Evolutionary conservation across 2,797 vertebrate species (phyloP), one percentile per base, ranked within the genome.

Genomic region (Toxotes lorentzi): DNA sequence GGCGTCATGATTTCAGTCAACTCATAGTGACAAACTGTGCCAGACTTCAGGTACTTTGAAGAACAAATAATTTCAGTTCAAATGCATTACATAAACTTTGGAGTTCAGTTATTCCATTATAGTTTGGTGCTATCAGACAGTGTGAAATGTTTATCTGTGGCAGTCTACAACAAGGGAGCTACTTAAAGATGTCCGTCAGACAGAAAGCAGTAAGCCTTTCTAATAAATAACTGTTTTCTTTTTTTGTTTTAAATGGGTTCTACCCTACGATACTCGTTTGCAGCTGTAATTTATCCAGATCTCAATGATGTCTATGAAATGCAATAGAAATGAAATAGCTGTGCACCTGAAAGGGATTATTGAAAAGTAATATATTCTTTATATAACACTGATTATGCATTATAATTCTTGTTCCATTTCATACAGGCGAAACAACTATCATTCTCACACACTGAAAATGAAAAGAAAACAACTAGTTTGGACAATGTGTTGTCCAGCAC

Each of bases 31-130:
- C 66, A 74, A 78, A 71, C 19, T 50, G 17, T 50, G 58, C 30
- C 24, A 47, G 23, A 35, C 38, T 57, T 78, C 23, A 56, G 53
- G 16, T 30, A 7, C 70, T 81, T 53, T 57, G 51, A 47, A 24
- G 63, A 64, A 41, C 59, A 79, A 71, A 68, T 30, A 1, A 58
- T 30, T 14, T 32, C 40, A 64, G 48, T 19, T 77, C 40, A 70
- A 45, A 70, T 38, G 61, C 41, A 62, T 61, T 41, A 67, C 56
- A 63, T 40, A 11, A 12, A 67, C 6, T 21, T 23, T 1, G 41
- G 9, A 45, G 19, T 53, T 70, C 7, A 73, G 24, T 59, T 50
- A 51, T 71, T 41, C 41, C 34, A 40, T 51, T 4, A 41, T 9
- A 56, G 41, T 53, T 78, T n/a, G 48, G 14, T 23, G 56, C 62